These are phyloP conservation scores for Beaufortia kweichowensis DNA, from an alignment of 2,113 vertebrate species.

Conservation along the genomic window DNA sequence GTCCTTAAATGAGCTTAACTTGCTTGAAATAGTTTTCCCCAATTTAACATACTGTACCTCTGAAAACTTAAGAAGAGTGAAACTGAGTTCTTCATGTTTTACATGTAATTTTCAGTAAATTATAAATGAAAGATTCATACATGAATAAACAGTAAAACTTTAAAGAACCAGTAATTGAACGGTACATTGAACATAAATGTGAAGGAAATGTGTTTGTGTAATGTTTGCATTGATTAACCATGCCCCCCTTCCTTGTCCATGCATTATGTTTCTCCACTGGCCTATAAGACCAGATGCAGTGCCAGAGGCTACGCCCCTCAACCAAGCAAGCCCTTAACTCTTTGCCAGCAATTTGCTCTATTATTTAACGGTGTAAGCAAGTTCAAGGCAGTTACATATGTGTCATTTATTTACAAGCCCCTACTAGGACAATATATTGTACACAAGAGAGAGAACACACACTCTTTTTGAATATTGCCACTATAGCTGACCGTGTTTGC, in stretches of 20 bases:
- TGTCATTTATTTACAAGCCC: constrained; percentile 50
- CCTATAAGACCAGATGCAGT: constrained; percentile 57
- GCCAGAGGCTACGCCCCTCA: constrained; percentile 54
- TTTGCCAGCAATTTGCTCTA: constrained; percentile 56
- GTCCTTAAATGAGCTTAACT: neutral
- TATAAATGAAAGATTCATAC: too few relatives aligned
- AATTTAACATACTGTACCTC: too few relatives aligned
- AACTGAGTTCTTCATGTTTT: too few relatives aligned
- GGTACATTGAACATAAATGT: neutral
- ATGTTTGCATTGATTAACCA: constrained; percentile 30
- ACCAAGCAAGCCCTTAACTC: constrained; percentile 52
- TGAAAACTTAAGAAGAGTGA: too few relatives aligned
- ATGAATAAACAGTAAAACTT: too few relatives aligned
- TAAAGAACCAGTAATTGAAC: neutral
- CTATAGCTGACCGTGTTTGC: constrained; percentile 34
- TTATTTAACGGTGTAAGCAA: constrained; percentile 54
- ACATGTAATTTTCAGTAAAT: too few relatives aligned
- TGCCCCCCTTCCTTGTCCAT: constrained; percentile 19
- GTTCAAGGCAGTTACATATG: constrained; percentile 57
- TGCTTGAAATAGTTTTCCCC: neutral
- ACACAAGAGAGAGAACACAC: constrained; percentile 48
- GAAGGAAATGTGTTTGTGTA: neutral
- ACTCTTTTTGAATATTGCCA: constrained; percentile 39
- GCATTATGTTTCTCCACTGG: constrained; percentile 46
- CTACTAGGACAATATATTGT: constrained; percentile 45